Percentiles rank a stretch among this genome's conserved stretches.
Evolutionary conservation across 2,888 invertebrate species (phyloP).

Genomic region (Agapostemon virescens): DNA sequence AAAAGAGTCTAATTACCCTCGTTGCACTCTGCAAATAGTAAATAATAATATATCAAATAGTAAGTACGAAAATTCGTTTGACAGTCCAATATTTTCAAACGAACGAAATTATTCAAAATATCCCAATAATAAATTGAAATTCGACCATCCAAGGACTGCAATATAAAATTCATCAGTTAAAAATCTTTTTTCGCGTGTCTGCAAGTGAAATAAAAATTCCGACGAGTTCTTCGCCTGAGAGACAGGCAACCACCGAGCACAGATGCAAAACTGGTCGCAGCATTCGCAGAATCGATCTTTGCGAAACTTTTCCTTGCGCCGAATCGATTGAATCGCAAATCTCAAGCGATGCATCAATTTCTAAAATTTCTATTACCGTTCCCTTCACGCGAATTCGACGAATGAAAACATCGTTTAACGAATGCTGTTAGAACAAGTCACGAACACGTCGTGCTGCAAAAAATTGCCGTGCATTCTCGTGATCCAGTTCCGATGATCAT

Average conservation of each 20-base stretch:
- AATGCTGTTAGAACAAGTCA: background rate
- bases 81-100: too few relatives aligned
- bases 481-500: background rate
- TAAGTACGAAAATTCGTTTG: too few relatives aligned
- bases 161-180: background rate
- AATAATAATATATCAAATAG: too few relatives aligned
- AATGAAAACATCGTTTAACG: background rate
- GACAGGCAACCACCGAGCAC: constrained; percentile 52
- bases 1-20: too few relatives aligned
- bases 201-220: background rate
- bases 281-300: background rate
- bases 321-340: background rate
- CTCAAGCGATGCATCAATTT: background rate
- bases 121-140: too few relatives aligned
- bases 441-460: background rate
- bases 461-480: background rate
- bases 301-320: background rate
- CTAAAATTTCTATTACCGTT: background rate
- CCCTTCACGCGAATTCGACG: background rate
- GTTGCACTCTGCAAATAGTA: too few relatives aligned
- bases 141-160: too few relatives aligned
- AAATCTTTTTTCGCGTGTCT: background rate
- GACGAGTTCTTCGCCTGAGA: constrained; percentile 46
- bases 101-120: too few relatives aligned
- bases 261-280: constrained; percentile 39